Evolutionary conservation across 2,113 vertebrate species (phyloP), one percentile per base, ranked within the genome.

Genomic region (Corydoras sp.): DNA sequence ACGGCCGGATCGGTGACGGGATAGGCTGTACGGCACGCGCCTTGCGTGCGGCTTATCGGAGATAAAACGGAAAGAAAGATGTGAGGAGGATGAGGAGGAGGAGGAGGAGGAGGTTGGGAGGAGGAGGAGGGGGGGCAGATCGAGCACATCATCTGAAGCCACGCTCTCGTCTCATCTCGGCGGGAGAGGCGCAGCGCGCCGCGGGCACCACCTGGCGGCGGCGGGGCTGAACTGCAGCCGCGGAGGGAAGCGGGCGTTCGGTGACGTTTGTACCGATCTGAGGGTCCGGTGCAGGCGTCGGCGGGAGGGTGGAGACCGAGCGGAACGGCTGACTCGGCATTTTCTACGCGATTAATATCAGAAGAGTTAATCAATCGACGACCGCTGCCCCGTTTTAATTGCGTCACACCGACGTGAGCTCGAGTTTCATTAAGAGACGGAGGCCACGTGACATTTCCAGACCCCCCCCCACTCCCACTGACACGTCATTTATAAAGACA

Each of bases 131-230:
- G n/a, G n/a, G n/a, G 53, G 50, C 60, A 84, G 81, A 86, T 83
- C 80, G 82, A 80, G 85, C 53, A 29, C 82, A 76, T 86, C 72
- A 35, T 35, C 81, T 83, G 79, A 82, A 81, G 81, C 85, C 79
- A 86, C 77, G 85, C 86, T 80, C 84, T 87, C 85, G 6, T 35
- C 32, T n/a, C n/a, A n/a, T n/a, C n/a, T n/a, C n/a, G n/a, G n/a
- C n/a, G n/a, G n/a, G n/a, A n/a, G n/a, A n/a, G n/a, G 32, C 84
- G 87, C 88, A 88, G 82, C 77, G 81, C 83, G 80, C 79, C 83
- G 48, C 62, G 77, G 81, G 78, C 80, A 85, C 89, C 89, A 89
- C 88, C 89, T 91, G 85, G 86, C 89, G 89, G 88, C n/a, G n/a
- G n/a, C n/a, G n/a, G n/a, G n/a, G n/a, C n/a, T n/a, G n/a, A n/a